A percentile compares a stretch with the other conserved stretches of the same genome.
Conservation (phyloP, 2,888 invertebrate species). For the Cotesia congregata region DNA sequence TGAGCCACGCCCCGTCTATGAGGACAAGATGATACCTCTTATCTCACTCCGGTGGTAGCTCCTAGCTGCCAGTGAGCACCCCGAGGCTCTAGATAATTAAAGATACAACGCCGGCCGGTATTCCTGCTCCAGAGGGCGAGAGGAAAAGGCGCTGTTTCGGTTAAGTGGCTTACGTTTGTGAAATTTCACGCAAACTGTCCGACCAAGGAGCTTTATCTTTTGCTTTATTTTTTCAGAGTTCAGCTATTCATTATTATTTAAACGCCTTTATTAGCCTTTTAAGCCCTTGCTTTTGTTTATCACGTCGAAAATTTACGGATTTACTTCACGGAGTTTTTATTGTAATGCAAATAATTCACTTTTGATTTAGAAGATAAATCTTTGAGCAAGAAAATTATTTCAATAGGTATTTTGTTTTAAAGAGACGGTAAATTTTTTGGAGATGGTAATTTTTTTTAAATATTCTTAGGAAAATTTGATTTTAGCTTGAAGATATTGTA, state of each 20-base stretch:
- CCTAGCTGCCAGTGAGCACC: neutral
- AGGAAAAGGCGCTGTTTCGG: constrained; percentile 35
- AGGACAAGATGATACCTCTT: constrained; percentile 60
- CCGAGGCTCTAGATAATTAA: constrained; percentile 60
- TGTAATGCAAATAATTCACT: too few species aligned
- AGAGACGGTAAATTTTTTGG: too few species aligned
- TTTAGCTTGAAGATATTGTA: too few species aligned
- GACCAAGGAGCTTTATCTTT: constrained; percentile 13
- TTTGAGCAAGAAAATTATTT: too few species aligned
- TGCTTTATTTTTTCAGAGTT: constrained; percentile 24
- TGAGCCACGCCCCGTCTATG: constrained; percentile 63
- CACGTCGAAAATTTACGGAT: too few species aligned
- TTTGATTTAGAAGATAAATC: too few species aligned
- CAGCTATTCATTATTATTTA: constrained; percentile 2
- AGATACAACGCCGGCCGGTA: constrained; percentile 60
- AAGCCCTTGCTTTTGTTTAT: too few species aligned
- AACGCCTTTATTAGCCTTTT: neutral
- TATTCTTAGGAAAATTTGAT: too few species aligned
- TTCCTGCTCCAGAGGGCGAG: neutral
- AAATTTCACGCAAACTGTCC: constrained; percentile 52
- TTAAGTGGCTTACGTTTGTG: constrained; percentile 64
- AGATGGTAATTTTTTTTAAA: too few species aligned
- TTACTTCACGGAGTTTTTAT: too few species aligned
- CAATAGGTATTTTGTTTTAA: too few species aligned
- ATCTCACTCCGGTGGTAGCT: constrained; percentile 10